A percentile compares a stretch with the other conserved stretches of the same genome.
phyloP scores from a whole-genome alignment of 2,113 vertebrate species.

The Oncorhynchus nerka region DNA sequence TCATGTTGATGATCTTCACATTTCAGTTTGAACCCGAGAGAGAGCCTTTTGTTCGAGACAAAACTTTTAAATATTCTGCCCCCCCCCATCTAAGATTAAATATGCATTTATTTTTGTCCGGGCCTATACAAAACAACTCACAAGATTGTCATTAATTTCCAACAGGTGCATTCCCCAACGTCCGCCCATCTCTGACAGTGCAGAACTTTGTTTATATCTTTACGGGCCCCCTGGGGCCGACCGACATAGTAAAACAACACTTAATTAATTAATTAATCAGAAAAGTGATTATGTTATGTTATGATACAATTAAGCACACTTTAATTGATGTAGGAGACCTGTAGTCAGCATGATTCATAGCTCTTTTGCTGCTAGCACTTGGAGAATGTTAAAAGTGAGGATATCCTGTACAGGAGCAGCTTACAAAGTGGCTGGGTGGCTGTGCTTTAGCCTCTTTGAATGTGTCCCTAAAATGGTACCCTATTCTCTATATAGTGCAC shows the following conservation, averaged over 20 bases:
- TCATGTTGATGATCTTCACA: not conserved
- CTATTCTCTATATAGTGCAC: too few relatives aligned
- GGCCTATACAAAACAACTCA: not conserved
- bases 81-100: too few relatives aligned
- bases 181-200: not conserved
- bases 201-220: conserved; percentile 10
- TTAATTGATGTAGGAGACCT: conserved; percentile 32
- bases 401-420: not conserved
- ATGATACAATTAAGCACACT: conserved; percentile 41
- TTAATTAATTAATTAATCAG: conserved; percentile 35
- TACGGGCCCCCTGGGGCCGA: conserved; percentile 11
- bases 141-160: conserved; percentile 45
- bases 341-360: conserved; percentile 46
- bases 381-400: not conserved
- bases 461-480: too few relatives aligned
- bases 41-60: not conserved
- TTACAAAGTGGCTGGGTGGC: not conserved
- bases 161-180: conserved; percentile 41
- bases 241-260: conserved; percentile 29
- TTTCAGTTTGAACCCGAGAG: not conserved
- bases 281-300: conserved; percentile 33
- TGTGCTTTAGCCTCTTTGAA: too few relatives aligned
- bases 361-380: not conserved
- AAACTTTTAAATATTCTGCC: not conserved
- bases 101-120: too few relatives aligned